Conservation (phyloP, 1,140 invertebrate species). For the Drosophila orena region DNA sequence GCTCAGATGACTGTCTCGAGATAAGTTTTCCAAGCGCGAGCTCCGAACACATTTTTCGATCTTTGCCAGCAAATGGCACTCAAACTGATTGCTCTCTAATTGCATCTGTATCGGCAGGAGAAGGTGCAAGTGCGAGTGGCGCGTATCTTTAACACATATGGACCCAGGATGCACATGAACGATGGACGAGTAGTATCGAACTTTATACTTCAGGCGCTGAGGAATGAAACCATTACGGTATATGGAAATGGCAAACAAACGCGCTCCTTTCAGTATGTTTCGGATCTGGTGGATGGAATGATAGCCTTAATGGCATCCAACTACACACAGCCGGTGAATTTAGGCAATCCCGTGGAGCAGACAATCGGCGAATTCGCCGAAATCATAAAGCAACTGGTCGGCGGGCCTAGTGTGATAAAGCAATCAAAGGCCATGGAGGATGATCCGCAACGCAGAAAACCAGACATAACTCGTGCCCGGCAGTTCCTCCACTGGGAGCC, state of each 20-base stretch:
- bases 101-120: conserved; percentile 86
- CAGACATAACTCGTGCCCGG: conserved; percentile 96
- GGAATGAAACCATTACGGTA: conserved; percentile 97
- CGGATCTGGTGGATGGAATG: conserved; percentile 98
- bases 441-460: conserved; percentile 96
- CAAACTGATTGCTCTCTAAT: conserved; percentile 11
- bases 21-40: conserved; percentile 30
- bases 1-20: conserved; percentile 26
- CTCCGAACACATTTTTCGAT: conserved; percentile 5
- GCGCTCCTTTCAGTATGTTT: conserved; percentile 99
- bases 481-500: conserved; percentile 96
- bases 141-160: conserved; percentile 99
- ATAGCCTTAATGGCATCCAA: conserved; percentile 97
- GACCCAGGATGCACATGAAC: conserved; percentile 99
- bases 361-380: conserved; percentile 98
- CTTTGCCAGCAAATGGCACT: neutral
- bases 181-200: conserved; percentile 99
- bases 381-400: conserved; percentile 95
- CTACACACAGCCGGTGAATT: conserved; percentile 96
- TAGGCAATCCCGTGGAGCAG: conserved; percentile 99
- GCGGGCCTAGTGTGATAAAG: conserved; percentile 93
- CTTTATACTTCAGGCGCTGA: conserved; percentile 98
- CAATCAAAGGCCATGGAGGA: conserved; percentile 95
- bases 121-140: conserved; percentile 97
- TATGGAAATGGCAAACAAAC: conserved; percentile 99